Evolutionary conservation across 2,888 invertebrate genomes (phyloP).

Genomic region (Brachypalpus laphriformis): DNA sequence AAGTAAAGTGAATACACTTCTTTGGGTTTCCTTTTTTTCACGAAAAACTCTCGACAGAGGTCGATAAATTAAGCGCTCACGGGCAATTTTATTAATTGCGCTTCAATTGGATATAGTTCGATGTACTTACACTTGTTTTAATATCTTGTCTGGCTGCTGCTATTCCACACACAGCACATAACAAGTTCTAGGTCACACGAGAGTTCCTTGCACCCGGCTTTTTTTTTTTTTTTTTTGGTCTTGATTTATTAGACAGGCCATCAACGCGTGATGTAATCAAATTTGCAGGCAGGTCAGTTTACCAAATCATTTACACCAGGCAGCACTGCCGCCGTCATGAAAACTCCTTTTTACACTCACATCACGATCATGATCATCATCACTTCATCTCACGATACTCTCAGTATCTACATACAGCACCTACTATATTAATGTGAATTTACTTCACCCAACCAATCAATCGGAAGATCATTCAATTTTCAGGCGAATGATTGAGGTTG

Average conservation of each 20-base stretch:
- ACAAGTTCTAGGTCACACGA: slow-evolving; percentile 65
- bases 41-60: slow-evolving; percentile 6
- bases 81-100: slow-evolving; percentile 62
- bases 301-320: not conserved
- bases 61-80: slow-evolving; percentile 37
- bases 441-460: slow-evolving; percentile 65
- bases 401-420: slow-evolving; percentile 28
- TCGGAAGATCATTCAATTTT: slow-evolving; percentile 71
- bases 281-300: slow-evolving; percentile 40
- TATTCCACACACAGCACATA: not conserved
- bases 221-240: not conserved
- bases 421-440: slow-evolving; percentile 49
- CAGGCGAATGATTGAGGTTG: slow-evolving; percentile 63
- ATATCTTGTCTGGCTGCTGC: not conserved
- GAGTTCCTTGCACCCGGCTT: slow-evolving; percentile 39
- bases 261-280: slow-evolving; percentile 54
- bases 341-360: slow-evolving; percentile 22
- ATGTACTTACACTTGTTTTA: slow-evolving; percentile 14
- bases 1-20: slow-evolving; percentile 1
- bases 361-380: slow-evolving; percentile 50
- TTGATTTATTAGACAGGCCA: slow-evolving; percentile 56
- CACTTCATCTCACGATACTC: slow-evolving; percentile 1
- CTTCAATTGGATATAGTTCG: slow-evolving; percentile 46
- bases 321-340: not conserved
- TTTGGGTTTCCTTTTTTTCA: slow-evolving; percentile 33